These are phyloP conservation scores for Hermaeophaga mercurialis DNA, from an alignment of 2,888 invertebrate species.

Conservation along the genomic window DNA sequence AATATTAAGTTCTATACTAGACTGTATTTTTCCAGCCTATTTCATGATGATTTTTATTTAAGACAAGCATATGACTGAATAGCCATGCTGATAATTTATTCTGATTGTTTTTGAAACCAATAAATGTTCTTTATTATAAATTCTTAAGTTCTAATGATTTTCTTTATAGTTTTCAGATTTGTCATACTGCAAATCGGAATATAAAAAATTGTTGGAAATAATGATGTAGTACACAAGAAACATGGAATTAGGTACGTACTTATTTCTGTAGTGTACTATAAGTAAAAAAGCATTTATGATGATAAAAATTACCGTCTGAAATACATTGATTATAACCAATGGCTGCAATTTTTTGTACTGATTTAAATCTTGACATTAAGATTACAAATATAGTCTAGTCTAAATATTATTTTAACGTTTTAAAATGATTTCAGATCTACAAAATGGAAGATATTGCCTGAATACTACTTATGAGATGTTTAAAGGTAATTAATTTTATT, in stretches of 20 bases:
- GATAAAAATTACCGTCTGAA: conserved; percentile 41
- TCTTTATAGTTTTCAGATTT: not conserved
- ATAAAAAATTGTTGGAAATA: not conserved
- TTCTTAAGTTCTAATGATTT: not conserved
- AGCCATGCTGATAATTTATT: conserved; percentile 24
- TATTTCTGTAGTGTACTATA: not conserved
- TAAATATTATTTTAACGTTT: not conserved
- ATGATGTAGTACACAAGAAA: not conserved
- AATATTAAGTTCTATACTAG: too few species aligned
- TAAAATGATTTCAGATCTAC: not conserved
- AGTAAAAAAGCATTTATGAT: conserved; percentile 25
- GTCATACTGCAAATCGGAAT: not conserved
- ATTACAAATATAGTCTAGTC: not conserved
- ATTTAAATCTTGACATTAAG: not conserved
- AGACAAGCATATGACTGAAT: conserved; percentile 34
- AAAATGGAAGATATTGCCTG: not conserved
- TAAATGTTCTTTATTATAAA: not conserved
- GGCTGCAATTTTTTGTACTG: conserved; percentile 35
- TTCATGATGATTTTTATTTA: conserved; percentile 24
- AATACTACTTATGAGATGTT: not conserved
- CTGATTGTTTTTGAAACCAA: conserved; percentile 3
- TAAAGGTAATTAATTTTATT: not conserved
- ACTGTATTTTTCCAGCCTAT: too few species aligned
- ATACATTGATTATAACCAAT: conserved; percentile 34
- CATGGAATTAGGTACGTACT: not conserved